Base-by-base conservation (phyloP, 1,140 invertebrate genomes). In the Drosophila biarmipes region DNA sequence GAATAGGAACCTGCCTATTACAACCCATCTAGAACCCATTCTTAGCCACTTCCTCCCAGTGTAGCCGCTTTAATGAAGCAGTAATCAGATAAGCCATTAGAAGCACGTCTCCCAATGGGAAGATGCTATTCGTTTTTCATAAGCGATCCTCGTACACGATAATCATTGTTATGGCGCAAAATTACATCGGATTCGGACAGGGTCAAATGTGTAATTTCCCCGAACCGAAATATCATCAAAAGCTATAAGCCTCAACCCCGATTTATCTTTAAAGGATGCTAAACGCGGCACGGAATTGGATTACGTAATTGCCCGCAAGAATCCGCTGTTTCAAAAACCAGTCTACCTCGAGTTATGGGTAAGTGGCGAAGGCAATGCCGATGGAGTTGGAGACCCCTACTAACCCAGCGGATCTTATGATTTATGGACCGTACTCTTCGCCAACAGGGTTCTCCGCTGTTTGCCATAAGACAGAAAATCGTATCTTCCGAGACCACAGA, bases 261-360 rank as follows among this genome's bases (percentile, higher is more conserved):
- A 34, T 37, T 77, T 89, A 93, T 93, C 58, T 91, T 61, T 43
- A 24, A 67, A 97, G 96, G 94, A 96, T 85, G 94, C 96, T 17
- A 95, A 96, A 91, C 94, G 95, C 40, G 96, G 96, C 35, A 95
- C 95, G 15, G 96, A 97, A 92, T 92, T 97, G 61, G 96, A 96
- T 87, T 96, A 95, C 79, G 93, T 97, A 56, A 94, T 96, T 40
- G 96, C 95, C 1, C 94, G 95, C 84, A 96, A 96, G 74, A 96
- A 97, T 93, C 94, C 95, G 17, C 93, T 95, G 80, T 95, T 95
- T 74, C 94, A 95, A 58, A 96, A 96, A 84, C 95, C 95, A 43
- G 95, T 96, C 55, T 95, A 95, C 89, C 94, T 97, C 81, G 96
- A 97, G 93, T 92, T 97, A 74, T 95, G 95, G 95, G 90, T 91